Conservation (phyloP, 2,797 vertebrate genomes). For the Hephaestus fuliginosus region DNA sequence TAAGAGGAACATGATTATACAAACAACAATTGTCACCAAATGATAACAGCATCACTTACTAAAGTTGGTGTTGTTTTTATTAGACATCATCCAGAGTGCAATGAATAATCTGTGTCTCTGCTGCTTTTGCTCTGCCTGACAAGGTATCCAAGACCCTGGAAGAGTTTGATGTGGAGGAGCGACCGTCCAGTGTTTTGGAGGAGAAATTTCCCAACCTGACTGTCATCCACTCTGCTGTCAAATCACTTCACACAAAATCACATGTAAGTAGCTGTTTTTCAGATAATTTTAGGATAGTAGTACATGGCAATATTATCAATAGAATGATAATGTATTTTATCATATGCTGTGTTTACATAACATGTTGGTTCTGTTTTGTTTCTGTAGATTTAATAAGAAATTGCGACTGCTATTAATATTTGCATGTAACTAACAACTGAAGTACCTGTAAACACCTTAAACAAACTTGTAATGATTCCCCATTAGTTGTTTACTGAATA, state of each 20-base stretch:
- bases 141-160: slow-evolving; percentile 93
- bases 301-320: neutral
- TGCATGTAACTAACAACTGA: neutral
- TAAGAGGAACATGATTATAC: neutral
- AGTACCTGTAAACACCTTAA: neutral
- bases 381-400: neutral
- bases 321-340: neutral
- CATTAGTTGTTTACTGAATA: neutral
- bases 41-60: neutral
- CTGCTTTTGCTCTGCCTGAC: neutral
- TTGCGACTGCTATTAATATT: neutral
- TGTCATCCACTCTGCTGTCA: slow-evolving; percentile 91
- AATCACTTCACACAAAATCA: slow-evolving; percentile 84
- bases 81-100: neutral
- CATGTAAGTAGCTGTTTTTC: slow-evolving; percentile 82
- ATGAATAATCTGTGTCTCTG: neutral
- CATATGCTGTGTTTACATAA: neutral
- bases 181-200: slow-evolving; percentile 86
- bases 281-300: neutral
- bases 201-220: slow-evolving; percentile 91
- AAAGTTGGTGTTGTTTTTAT: neutral
- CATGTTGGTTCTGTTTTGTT: neutral
- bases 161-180: slow-evolving; percentile 95
- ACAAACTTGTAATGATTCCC: neutral
- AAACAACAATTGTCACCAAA: neutral